Base-by-base conservation (phyloP, 1,140 invertebrate species). In the Euglossa dilemma region DNA sequence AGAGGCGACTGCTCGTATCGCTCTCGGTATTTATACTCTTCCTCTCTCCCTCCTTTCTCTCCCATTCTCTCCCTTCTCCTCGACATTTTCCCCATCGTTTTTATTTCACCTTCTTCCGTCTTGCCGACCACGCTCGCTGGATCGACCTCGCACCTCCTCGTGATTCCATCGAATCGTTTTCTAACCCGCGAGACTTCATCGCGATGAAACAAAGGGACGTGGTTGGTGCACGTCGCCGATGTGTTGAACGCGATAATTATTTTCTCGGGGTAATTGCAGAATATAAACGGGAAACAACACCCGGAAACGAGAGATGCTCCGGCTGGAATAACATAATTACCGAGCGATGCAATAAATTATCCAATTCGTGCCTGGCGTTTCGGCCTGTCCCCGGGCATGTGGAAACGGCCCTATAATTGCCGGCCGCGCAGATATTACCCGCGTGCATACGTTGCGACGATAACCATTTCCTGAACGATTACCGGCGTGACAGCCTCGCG, bases 241-340 rank as follows among this genome's bases (percentile, higher is more conserved):
- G n/a, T n/a, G n/a, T n/a, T n/a, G 28, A 36, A 14, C 9, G 23
- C 28, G 59, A 25, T 59, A 79, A 79, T 70, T 57, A 79, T 79
- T 70, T 70, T 70, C 54, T 8, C 25, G 8, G 4, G 2, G 47
- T 50, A 54, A 45, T 20, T 43, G 50, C 63, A 12, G n/a, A 67
- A 54, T 28, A 20, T 45, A 70, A 47, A 18, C 20, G 43, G 57
- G n/a, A 16, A 16, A n/a, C 36, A 66, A 45, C 50, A 66, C n/a
- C 20, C 47, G 76, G 12, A 50, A 70, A 78, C n/a, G 50, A 20
- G 54, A 57, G n/a, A 47, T 50, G 43, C 45, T 50, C n/a, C 64
- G 28, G 18, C 9, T 56, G 77, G 25, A 61, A 43, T 36, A 79
- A 70, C 77, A 71, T 71, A 71, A 79, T 71, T 64, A 63, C 45